phyloP scores from a whole-genome alignment of 2,113 vertebrate genomes.

The Gobio gobio region DNA sequence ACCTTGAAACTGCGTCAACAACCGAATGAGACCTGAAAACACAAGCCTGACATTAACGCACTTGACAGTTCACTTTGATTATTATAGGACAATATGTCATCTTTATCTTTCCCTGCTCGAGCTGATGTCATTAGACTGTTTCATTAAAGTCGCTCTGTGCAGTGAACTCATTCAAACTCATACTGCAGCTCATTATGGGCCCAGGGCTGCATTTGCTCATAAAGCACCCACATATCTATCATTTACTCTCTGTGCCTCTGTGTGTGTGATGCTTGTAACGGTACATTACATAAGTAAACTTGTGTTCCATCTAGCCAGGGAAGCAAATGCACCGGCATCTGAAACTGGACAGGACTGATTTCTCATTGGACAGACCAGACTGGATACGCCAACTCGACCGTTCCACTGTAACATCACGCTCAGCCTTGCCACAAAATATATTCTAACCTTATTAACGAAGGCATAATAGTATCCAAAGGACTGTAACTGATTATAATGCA shows the following conservation, averaged over 20 bases:
- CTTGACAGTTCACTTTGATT: conserved; percentile 40
- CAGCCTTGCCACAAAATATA: conserved; percentile 28
- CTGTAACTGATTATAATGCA: conserved; percentile 33
- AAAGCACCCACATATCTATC: conserved; percentile 40
- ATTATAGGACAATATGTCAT: conserved; percentile 48
- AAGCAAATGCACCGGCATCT: conserved; percentile 21
- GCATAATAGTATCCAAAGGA: conserved; percentile 3
- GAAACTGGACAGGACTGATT: conserved; percentile 11
- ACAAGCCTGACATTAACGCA: conserved; percentile 29
- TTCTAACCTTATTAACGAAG: conserved; percentile 22
- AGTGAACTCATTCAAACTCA: conserved; percentile 51
- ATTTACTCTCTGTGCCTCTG: conserved; percentile 41
- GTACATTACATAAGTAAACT: conserved; percentile 40
- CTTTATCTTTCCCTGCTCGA: conserved; percentile 40
- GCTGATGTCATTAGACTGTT: conserved; percentile 43
- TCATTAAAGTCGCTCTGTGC: conserved; percentile 47
- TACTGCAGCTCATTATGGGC: conserved; percentile 39
- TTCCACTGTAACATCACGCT: not conserved
- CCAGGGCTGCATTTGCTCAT: conserved; percentile 31
- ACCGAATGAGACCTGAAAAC: conserved; percentile 19
- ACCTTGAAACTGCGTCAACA: conserved; percentile 32
- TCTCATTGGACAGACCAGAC: not conserved
- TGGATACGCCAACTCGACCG: not conserved
- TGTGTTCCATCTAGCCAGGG: conserved; percentile 1
- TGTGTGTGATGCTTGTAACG: conserved; percentile 12